phyloP scores from a whole-genome alignment of 2,797 vertebrate genomes.

The Lagocephalus sceleratus region DNA sequence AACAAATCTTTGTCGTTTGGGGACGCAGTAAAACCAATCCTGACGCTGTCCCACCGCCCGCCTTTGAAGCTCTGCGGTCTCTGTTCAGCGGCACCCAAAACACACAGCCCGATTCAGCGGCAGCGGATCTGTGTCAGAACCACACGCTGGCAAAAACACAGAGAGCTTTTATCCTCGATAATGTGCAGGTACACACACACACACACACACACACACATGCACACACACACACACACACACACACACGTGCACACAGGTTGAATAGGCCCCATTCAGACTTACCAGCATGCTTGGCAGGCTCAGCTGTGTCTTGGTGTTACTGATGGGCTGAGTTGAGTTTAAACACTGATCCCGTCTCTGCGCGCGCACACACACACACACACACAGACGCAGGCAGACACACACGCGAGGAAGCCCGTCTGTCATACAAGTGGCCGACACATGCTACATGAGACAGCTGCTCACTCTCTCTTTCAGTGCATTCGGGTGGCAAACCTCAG shows the following conservation, averaged over 20 bases:
- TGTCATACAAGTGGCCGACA: slow-evolving; percentile 59
- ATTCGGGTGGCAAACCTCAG: slow-evolving; percentile 42
- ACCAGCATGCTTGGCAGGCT: slow-evolving; percentile 75
- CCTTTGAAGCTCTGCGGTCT: slow-evolving; percentile 36
- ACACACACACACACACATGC: slow-evolving; percentile 20
- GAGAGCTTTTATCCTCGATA: slow-evolving; percentile 39
- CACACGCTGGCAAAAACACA: slow-evolving; percentile 51
- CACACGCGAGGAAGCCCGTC: slow-evolving; percentile 39
- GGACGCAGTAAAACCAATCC: not conserved
- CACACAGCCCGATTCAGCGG: slow-evolving; percentile 42
- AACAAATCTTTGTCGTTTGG: not conserved
- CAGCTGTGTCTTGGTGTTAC: slow-evolving; percentile 50
- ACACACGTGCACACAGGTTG: slow-evolving; percentile 18
- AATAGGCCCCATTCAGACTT: slow-evolving; percentile 72
- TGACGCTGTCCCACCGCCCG: slow-evolving; percentile 9
- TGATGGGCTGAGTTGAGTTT: slow-evolving; percentile 64
- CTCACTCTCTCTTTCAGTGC: slow-evolving; percentile 47
- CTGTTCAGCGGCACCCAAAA: slow-evolving; percentile 24
- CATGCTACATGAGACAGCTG: slow-evolving; percentile 56
- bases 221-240: slow-evolving; percentile 9
- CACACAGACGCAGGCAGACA: slow-evolving; percentile 6
- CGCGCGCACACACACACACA: slow-evolving; percentile 36
- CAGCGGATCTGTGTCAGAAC: slow-evolving; percentile 33
- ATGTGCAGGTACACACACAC: slow-evolving; percentile 37
- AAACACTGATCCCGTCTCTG: slow-evolving; percentile 57